phyloP scores from a whole-genome alignment of 2,113 vertebrate genomes.

The Lepus timidus region DNA sequence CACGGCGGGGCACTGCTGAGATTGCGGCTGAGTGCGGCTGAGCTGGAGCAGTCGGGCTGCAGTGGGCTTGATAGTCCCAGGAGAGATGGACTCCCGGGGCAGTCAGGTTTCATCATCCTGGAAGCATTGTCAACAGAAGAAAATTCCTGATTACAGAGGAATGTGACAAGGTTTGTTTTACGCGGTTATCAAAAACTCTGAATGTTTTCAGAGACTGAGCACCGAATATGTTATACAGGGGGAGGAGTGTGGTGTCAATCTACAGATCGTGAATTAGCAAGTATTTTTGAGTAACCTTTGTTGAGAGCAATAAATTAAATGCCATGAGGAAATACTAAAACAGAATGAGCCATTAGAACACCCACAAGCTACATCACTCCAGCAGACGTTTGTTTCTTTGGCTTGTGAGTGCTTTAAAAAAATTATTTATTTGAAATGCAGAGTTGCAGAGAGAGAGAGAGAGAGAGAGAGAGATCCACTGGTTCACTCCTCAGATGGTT shows the following conservation, averaged over 20 bases:
- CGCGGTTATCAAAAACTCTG: constrained; percentile 65
- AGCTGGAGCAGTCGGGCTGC: not conserved
- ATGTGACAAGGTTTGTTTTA: constrained; percentile 79
- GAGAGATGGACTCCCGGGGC: constrained; percentile 9
- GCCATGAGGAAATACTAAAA: not conserved
- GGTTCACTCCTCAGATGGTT: no score
- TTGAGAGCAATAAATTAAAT: not conserved
- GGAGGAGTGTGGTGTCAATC: constrained; percentile 59
- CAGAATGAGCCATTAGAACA: accelerated
- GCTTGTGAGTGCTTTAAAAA: not conserved
- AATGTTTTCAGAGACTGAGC: constrained; percentile 61
- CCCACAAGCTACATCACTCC: not conserved
- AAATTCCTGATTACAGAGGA: constrained; percentile 80
- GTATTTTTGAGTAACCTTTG: not conserved
- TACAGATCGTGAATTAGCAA: not conserved
- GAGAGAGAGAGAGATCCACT: no score
- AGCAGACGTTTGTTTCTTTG: not conserved
- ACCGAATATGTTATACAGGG: not conserved
- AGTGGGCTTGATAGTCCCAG: not conserved
- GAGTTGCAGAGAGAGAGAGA: no score
- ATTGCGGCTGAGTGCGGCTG: not conserved
- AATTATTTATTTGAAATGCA: no score
- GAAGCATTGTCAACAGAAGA: constrained; percentile 70
- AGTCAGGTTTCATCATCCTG: constrained; percentile 65
- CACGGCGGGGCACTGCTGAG: not conserved